These are phyloP conservation scores for Drosophila mojavensis DNA, from an alignment of 1,140 invertebrate species.

Conservation along the genomic window DNA sequence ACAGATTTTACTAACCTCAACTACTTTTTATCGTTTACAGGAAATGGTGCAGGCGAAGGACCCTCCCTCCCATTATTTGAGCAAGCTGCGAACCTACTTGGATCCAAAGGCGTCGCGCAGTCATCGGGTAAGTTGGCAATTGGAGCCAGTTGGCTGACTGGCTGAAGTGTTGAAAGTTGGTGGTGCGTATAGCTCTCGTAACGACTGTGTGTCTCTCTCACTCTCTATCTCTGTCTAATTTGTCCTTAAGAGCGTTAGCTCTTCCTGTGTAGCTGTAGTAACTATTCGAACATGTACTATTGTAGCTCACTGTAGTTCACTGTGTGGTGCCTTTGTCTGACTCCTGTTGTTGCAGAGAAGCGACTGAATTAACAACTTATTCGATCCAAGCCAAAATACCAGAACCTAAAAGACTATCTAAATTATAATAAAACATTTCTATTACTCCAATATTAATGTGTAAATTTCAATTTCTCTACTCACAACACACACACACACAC, in stretches of 20 bases:
- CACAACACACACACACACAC: conserved; percentile 72
- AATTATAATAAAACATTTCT: conserved; percentile 40
- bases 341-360: conserved; percentile 20
- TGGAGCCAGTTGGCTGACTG: conserved; percentile 19
- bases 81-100: conserved; percentile 96
- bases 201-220: conserved; percentile 8
- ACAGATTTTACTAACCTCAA: too few species aligned
- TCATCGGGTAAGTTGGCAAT: conserved; percentile 90
- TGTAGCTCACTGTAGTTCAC: conserved; percentile 14
- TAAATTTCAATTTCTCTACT: conserved; percentile 80
- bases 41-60: conserved; percentile 98
- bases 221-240: neutral
- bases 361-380: conserved; percentile 22
- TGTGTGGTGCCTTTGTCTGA: conserved; percentile 30
- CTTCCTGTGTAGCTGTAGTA: conserved; percentile 29
- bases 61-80: conserved; percentile 96
- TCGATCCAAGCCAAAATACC: conserved; percentile 8
- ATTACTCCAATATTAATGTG: conserved; percentile 77
- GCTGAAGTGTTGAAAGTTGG: conserved; percentile 20
- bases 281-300: conserved; percentile 16
- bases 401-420: conserved; percentile 34
- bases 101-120: conserved; percentile 97
- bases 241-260: conserved; percentile 6
- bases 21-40: conserved; percentile 83
- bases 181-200: conserved; percentile 30